Conservation (phyloP, 2,888 invertebrate genomes). For the Lagria hirta region DNA sequence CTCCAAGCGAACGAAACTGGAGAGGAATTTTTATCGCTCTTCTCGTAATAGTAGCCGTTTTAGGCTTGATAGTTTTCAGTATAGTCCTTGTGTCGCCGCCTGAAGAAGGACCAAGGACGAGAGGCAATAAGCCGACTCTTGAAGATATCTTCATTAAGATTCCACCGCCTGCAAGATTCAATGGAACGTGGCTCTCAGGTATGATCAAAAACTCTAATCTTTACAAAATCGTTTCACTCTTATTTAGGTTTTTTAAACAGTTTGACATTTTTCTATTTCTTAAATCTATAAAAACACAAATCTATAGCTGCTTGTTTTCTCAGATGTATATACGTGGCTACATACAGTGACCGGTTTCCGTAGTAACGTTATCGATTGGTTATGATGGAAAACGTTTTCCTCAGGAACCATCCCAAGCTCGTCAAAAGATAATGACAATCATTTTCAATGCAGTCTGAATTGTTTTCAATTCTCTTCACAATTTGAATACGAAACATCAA, state of each 20-base stretch:
- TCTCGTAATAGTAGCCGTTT: conserved; percentile 85
- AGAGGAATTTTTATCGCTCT: conserved; percentile 90
- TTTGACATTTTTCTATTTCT: too few species aligned
- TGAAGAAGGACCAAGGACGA: conserved; percentile 69
- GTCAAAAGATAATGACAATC: too few species aligned
- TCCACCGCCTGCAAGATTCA: conserved; percentile 62
- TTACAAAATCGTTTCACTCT: not conserved
- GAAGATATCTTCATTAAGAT: conserved; percentile 64
- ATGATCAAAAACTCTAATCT: too few species aligned
- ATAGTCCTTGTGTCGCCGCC: conserved; percentile 86
- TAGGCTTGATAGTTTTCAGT: conserved; percentile 87
- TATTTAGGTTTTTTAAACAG: too few species aligned
- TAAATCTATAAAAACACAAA: conserved; percentile 5
- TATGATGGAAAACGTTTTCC: conserved; percentile 30
- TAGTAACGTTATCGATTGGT: conserved; percentile 37
- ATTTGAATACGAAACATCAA: too few species aligned
- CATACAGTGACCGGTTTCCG: conserved; percentile 35
- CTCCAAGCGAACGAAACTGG: conserved; percentile 90
- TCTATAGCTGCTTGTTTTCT: conserved; percentile 17
- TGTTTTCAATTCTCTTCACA: too few species aligned
- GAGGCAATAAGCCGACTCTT: conserved; percentile 68
- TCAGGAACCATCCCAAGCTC: conserved; percentile 17
- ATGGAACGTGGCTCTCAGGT: conserved; percentile 78
- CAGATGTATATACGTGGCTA: conserved; percentile 21
- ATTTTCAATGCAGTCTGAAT: too few species aligned